Percentiles rank a stretch among this genome's conserved stretches.
Conservation (phyloP, 92 coral and sea anemone species). For the Blastomussa wellsi region DNA sequence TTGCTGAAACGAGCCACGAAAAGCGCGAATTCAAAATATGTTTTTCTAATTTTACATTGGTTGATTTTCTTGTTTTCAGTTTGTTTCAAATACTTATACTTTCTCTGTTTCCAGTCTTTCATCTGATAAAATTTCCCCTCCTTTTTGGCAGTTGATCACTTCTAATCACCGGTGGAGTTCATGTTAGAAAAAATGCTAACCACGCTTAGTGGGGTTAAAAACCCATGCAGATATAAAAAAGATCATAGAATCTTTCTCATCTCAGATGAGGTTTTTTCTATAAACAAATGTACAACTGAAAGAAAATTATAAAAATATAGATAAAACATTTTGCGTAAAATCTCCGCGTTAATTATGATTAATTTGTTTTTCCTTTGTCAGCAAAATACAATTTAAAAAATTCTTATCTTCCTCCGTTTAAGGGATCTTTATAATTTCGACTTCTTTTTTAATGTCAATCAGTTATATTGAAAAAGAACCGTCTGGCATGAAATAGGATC, state of each 20-base stretch:
- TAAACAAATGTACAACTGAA: constrained; percentile 21
- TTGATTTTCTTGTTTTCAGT: no score
- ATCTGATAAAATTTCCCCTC: not conserved
- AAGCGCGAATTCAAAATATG: not conserved
- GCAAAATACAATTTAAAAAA: constrained; percentile 8
- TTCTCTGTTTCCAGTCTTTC: not conserved
- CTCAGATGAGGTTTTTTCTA: not conserved
- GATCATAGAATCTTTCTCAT: not conserved
- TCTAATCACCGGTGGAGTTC: not conserved
- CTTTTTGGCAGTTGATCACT: not conserved
- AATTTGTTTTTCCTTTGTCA: not conserved
- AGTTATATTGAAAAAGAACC: not conserved
- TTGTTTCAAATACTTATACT: not conserved
- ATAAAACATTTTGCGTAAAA: not conserved
- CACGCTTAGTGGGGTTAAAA: not conserved
- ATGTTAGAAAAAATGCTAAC: not conserved
- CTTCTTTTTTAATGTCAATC: not conserved
- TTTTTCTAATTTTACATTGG: not conserved
- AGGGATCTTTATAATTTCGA: not conserved
- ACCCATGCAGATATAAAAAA: not conserved
- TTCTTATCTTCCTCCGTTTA: not conserved
- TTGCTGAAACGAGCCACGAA: not conserved
- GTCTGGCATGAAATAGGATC: not conserved
- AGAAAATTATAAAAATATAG: constrained; percentile 1
- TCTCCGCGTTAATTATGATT: not conserved